Evolutionary conservation across 1,140 invertebrate genomes (phyloP), one percentile per base, ranked within the genome.

Genomic region (Uloborus diversus): DNA sequence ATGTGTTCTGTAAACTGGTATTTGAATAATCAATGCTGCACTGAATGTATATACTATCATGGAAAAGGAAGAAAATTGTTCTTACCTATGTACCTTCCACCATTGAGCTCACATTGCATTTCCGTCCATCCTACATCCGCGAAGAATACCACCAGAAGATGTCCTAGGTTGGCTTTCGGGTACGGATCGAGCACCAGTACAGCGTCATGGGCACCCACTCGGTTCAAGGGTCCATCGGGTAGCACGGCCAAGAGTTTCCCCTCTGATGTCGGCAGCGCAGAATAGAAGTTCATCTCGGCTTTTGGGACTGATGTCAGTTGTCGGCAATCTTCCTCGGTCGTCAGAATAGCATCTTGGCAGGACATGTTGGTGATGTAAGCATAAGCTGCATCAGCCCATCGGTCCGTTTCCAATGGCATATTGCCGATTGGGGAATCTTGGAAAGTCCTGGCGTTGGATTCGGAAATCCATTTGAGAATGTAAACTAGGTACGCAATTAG

Each of bases 141-240:
- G 79, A 87, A 88, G 82, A 89, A 89, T 56, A 90, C 85, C 23
- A 88, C 73, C 3, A 89, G 84, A 25, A 88, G 85, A 83, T 90
- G 89, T 14, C 89, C 89, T 80, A 89, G 89, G 79, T 86, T 87
- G 11, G 86, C 85, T 5, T 79, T 64, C 0, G 89, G 89, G 78
- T 86, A 88, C 0, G 88, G 89, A 81, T 90, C 89, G 5, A 90
- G 73, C 9, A 87, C 87, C 1, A 90, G 32, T 61, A 89, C 85
- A 13, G 85, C 86, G 70, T 89, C 86, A 80, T 89, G 88, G 14
- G 80, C 57, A 3, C 84, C 85, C 2, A n/a, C 20, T 4, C 84
- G 80, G 7, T 70, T 75, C 27, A 86, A 83, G 4, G 80, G 84
- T 30, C 86, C 86, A 69, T 89, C 89, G 0, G 88, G 88, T 17